Percentiles rank a stretch among this genome's conserved stretches.
These are phyloP conservation scores for Lithobates pipiens DNA, from an alignment of 2,797 vertebrate species.

Conservation along the genomic window DNA sequence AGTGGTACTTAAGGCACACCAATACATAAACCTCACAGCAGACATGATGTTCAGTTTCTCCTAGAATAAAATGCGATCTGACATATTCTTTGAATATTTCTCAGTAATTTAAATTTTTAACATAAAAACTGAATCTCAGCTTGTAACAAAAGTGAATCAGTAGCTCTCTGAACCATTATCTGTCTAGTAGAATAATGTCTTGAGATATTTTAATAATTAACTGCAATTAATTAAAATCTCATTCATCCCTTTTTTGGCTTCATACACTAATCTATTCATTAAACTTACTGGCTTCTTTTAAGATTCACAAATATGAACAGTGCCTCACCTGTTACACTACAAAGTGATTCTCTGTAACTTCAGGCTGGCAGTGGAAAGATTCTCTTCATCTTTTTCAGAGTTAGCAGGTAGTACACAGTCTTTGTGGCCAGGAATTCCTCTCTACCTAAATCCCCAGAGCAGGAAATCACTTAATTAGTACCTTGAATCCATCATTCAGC, in stretches of 20 bases:
- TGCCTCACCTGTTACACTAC: constrained; percentile 7
- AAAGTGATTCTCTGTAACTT: background rate
- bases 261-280: background rate
- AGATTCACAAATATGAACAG: background rate
- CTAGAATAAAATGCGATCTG: too few relatives aligned
- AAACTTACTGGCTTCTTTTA: background rate
- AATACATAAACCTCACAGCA: too few relatives aligned
- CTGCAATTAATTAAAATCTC: too few relatives aligned
- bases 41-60: too few relatives aligned
- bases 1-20: too few relatives aligned
- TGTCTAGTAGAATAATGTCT: too few relatives aligned
- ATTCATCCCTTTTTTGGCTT: background rate
- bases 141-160: too few relatives aligned
- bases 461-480: constrained; percentile 43
- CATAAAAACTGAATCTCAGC: too few relatives aligned
- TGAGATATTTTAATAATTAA: too few relatives aligned
- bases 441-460: constrained; percentile 23
- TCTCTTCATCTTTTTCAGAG: background rate
- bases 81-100: too few relatives aligned
- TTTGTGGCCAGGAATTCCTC: constrained; percentile 28
- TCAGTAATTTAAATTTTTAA: too few relatives aligned
- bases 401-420: constrained; percentile 22
- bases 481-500: constrained; percentile 37
- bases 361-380: background rate
- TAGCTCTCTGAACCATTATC: too few relatives aligned